These are phyloP conservation scores for Cariama cristata DNA, from an alignment of 2,113 vertebrate species.

Conservation along the genomic window DNA sequence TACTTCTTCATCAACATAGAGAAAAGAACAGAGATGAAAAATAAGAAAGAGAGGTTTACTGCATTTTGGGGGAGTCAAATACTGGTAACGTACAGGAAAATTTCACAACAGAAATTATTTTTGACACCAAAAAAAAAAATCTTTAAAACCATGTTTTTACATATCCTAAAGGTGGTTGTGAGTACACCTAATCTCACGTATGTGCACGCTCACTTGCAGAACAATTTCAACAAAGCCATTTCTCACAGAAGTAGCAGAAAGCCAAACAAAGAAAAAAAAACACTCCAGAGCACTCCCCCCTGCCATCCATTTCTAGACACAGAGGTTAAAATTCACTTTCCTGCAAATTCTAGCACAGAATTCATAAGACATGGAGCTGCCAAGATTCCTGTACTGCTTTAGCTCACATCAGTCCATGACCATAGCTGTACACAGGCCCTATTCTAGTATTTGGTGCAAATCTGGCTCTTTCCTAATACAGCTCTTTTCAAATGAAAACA, in stretches of 20 bases:
- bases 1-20: not conserved
- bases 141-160: not conserved
- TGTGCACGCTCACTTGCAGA: not conserved
- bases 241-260: not conserved
- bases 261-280: not conserved
- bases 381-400: not conserved
- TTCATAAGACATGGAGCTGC: not conserved
- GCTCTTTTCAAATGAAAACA: not conserved
- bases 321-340: not conserved
- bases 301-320: too few relatives aligned
- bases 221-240: not conserved
- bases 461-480: not conserved
- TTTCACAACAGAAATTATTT: not conserved
- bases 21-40: not conserved
- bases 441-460: not conserved
- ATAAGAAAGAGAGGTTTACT: not conserved
- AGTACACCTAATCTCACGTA: not conserved
- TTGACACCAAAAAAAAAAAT: not conserved
- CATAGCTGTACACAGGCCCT: not conserved
- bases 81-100: not conserved
- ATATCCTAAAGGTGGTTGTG: not conserved
- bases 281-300: not conserved
- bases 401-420: fast-evolving
- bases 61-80: not conserved
- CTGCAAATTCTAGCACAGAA: not conserved